phyloP scores from a whole-genome alignment of 2,113 vertebrate genomes.

The Embiotoca jacksoni region DNA sequence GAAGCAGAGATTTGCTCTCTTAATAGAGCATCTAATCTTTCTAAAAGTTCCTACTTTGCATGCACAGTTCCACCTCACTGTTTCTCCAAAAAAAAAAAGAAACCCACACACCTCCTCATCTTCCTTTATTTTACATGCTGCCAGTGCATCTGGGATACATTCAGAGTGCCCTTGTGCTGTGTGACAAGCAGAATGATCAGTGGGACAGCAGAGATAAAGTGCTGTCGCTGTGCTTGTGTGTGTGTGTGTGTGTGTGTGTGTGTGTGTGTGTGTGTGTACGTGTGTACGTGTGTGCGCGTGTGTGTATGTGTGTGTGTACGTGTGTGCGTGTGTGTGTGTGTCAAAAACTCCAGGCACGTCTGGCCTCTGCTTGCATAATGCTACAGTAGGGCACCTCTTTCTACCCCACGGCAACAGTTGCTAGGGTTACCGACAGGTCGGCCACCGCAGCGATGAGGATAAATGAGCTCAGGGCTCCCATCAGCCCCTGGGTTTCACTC shows the following conservation, averaged over 20 bases:
- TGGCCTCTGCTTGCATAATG: conserved; percentile 67
- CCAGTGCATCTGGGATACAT: conserved; percentile 15
- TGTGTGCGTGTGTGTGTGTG: conserved; percentile 16
- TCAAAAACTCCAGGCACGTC: conserved; percentile 58
- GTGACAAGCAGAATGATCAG: conserved; percentile 42
- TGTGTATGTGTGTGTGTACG: conserved; percentile 1
- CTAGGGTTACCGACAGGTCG: conserved; percentile 74
- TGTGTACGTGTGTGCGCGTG: background rate
- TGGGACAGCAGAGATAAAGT: conserved; percentile 41
- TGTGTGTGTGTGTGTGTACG: conserved; percentile 5
- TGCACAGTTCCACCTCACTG: conserved; percentile 26
- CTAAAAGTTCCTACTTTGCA: conserved; percentile 50
- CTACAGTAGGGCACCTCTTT: conserved; percentile 67
- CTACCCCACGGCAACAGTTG: conserved; percentile 65
- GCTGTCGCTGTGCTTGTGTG: conserved; percentile 24
- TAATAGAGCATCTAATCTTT: conserved; percentile 59
- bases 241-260: conserved; percentile 3
- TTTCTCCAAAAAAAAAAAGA: background rate
- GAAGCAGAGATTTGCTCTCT: conserved; percentile 47
- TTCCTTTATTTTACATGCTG: conserved; percentile 31
- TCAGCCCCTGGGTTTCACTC: conserved; percentile 58
- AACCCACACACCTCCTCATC: background rate
- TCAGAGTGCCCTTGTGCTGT: conserved; percentile 46
- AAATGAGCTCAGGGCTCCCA: conserved; percentile 72
- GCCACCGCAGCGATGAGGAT: conserved; percentile 58